Evolutionary conservation across 2,888 invertebrate species (phyloP).

Genomic region (Plebejus melissa): DNA sequence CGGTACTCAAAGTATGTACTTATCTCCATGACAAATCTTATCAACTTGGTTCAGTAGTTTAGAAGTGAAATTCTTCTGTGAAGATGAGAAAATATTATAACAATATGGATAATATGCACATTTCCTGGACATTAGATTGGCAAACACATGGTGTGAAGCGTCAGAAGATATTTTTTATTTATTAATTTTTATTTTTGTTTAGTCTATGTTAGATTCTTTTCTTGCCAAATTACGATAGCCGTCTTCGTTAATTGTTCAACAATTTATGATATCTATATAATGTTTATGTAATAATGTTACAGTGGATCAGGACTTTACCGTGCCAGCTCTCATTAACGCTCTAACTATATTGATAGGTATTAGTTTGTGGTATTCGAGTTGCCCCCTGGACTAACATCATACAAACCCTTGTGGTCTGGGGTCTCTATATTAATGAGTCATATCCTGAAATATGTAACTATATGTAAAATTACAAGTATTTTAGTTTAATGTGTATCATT

Average conservation of each 20-base stretch:
- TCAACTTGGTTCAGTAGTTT: too few relatives aligned
- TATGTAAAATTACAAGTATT: not conserved
- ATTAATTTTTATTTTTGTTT: too few relatives aligned
- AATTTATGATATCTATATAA: conserved; percentile 33
- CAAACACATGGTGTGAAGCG: not conserved
- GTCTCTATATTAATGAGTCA: not conserved
- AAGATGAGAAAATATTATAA: too few relatives aligned
- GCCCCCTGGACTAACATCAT: conserved; percentile 48
- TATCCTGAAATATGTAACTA: not conserved
- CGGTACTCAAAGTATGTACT: too few relatives aligned
- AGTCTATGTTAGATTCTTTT: not conserved
- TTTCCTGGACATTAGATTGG: too few relatives aligned
- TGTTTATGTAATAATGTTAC: conserved; percentile 49
- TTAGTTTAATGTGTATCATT: conserved; percentile 7
- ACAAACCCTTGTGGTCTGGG: conserved; percentile 23
- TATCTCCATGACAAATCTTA: too few relatives aligned
- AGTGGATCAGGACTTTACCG: conserved; percentile 85
- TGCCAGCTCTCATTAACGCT: conserved; percentile 85
- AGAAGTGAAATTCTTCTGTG: too few relatives aligned
- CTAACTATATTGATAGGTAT: conserved; percentile 84
- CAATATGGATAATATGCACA: too few relatives aligned
- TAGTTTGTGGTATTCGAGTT: conserved; percentile 55
- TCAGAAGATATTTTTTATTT: not conserved
- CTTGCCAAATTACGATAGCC: not conserved
- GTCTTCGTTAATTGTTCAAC: not conserved